These are phyloP conservation scores for Cephalopholis sonnerati DNA, from an alignment of 2,113 vertebrate species.

Conservation along the genomic window DNA sequence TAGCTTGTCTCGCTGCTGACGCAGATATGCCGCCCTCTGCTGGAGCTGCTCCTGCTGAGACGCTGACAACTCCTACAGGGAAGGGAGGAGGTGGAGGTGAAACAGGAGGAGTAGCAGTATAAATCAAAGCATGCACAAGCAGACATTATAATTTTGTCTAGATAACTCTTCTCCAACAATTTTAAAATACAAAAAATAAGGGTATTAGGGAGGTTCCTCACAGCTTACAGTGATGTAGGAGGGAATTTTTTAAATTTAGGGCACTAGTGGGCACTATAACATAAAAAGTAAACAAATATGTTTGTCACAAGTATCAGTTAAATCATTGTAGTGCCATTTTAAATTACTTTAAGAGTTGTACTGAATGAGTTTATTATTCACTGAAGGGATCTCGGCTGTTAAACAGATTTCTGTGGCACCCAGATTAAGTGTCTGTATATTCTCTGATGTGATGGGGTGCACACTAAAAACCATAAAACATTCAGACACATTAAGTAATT, in stretches of 20 bases:
- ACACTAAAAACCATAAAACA: background rate
- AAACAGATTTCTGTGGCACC: no score
- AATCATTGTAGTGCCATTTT: background rate
- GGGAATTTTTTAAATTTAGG: no score
- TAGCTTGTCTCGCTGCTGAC: conserved; percentile 92
- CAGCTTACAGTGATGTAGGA: no score
- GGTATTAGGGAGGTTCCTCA: no score
- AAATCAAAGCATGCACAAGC: background rate
- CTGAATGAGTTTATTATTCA: background rate
- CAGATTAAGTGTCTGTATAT: no score
- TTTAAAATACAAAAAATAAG: background rate
- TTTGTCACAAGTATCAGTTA: background rate
- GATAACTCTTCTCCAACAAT: background rate
- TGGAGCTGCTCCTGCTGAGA: conserved; percentile 90
- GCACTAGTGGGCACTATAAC: no score
- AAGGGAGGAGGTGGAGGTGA: background rate
- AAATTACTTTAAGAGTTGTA: background rate
- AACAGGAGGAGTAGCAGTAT: background rate
- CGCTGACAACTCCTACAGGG: conserved; percentile 86
- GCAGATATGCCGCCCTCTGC: conserved; percentile 93
- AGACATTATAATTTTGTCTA: background rate
- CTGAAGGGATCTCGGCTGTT: no score
- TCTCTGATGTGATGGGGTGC: no score
- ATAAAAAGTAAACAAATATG: no score
- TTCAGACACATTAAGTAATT: background rate